Evolutionary conservation across 2,797 vertebrate species (phyloP), one percentile per base, ranked within the genome.

Genomic region (Gallirallus australis): DNA sequence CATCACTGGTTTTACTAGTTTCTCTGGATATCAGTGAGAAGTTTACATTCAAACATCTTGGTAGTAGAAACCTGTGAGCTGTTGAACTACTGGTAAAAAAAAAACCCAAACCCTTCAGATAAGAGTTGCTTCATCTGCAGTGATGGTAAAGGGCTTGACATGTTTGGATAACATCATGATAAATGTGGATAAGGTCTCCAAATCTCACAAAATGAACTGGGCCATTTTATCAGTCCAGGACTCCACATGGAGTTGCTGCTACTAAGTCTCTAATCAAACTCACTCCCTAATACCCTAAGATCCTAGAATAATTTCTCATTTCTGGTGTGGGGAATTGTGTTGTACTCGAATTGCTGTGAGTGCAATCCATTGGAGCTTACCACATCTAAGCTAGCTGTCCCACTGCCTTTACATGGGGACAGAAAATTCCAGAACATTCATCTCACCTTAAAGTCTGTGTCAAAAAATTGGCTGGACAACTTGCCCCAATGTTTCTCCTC

Each of bases 141-240:
- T 15, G 11, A 35, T 35, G 15, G 13, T 45, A 56, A 61, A 72
- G 28, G 9, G 21, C 15, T 64, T 37, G 64, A 15, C 4, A 6
- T 7, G 5, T 70, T 56, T 47, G 19, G 47, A 73, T 24, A 21
- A 9, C 11, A 72, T 9, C 12, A 71, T 0, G 0, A 31, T 27
- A 85, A 77, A 73, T 14, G 54, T 54, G 18, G 19, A 33, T 33
- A 45, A 81, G 2, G 2, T 40, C 28, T 61, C 59, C 40, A 64
- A 64, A 45, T 57, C 39, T 45, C 30, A 59, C 28, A 54, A 59
- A 86, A 52, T 4, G 16, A 39, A 35, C 7, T 20, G 7, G 14
- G 16, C 18, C 80, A 2, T 59, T 88, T 60, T 35, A n/a, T 56
- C 0, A 0, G 6, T 12, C 13, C 15, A 48, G 14, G 9, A 87